These are phyloP conservation scores for Ibycter americanus DNA, from an alignment of 2,797 vertebrate genomes.

Conservation along the genomic window DNA sequence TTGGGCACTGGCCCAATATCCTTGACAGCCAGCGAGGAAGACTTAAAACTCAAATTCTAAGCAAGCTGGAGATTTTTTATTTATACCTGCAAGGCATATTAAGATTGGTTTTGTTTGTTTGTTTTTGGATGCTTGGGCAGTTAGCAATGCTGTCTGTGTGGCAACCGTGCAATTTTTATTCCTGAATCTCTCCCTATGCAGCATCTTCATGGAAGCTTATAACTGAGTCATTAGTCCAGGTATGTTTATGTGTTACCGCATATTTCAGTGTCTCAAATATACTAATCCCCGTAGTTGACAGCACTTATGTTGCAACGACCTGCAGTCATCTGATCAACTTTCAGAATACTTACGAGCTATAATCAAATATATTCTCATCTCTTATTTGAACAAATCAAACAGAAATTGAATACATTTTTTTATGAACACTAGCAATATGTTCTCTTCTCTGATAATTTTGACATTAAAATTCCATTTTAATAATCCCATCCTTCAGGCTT, in stretches of 20 bases:
- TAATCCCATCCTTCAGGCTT: constrained; percentile 99
- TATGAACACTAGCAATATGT: constrained; percentile 86
- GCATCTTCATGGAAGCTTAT: background rate
- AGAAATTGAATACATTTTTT: constrained; percentile 84
- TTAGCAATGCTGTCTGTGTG: background rate
- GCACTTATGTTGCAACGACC: constrained; percentile 72
- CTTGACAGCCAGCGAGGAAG: fast-evolving
- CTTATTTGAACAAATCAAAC: constrained; percentile 81
- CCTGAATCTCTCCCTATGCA: background rate
- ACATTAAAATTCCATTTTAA: constrained; percentile 97
- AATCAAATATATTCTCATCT: constrained; percentile 82
- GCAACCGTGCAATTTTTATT: background rate
- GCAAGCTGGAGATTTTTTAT: background rate
- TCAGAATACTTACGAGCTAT: constrained; percentile 75
- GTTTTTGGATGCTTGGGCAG: background rate
- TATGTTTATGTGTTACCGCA: constrained; percentile 43
- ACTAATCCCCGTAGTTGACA: constrained; percentile 70
- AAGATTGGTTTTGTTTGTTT: background rate
- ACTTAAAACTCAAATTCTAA: background rate
- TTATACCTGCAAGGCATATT: background rate
- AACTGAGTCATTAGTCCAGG: constrained; percentile 25
- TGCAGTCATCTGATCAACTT: constrained; percentile 79
- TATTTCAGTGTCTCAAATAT: constrained; percentile 47
- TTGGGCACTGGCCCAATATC: too few species aligned
- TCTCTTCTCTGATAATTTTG: constrained; percentile 96